Evolutionary conservation across 2,797 vertebrate species (phyloP).

Genomic region (Tragelaphus oryx): DNA sequence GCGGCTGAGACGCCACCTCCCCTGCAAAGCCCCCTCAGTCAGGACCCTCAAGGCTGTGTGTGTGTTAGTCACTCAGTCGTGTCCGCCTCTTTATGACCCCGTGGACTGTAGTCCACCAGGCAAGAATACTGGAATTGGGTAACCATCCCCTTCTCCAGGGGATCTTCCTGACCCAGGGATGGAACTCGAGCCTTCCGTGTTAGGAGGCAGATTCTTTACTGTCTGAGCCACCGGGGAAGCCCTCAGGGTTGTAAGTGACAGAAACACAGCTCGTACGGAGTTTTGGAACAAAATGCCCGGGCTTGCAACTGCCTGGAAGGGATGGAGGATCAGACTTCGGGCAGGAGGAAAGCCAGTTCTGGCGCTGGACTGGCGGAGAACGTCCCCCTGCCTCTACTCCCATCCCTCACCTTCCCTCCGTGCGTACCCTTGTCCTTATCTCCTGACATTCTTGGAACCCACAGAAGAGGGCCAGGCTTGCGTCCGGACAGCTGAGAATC

Average conservation of each 20-base stretch:
- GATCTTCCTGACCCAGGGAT: not conserved
- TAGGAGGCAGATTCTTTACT: not conserved
- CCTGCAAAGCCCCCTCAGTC: not conserved
- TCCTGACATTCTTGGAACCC: not conserved
- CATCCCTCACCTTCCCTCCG: rapidly evolving
- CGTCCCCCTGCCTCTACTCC: not conserved
- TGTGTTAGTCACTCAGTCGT: not conserved
- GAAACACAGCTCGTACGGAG: not conserved
- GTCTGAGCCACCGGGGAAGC: not conserved
- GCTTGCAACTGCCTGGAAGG: not conserved
- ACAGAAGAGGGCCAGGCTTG: not conserved
- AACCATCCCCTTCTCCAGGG: not conserved
- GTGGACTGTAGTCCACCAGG: not conserved
- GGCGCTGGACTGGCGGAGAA: not conserved
- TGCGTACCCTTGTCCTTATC: not conserved
- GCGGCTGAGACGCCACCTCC: not conserved
- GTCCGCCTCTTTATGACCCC: not conserved
- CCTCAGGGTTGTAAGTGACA: not conserved
- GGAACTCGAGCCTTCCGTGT: not conserved
- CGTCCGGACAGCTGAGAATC: not conserved
- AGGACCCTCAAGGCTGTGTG: not conserved
- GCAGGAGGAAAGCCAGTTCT: not conserved
- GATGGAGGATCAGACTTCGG: not conserved
- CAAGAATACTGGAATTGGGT: not conserved
- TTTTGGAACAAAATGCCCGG: not conserved